These are phyloP conservation scores for Sebastolobus alascanus DNA, from an alignment of 2,797 vertebrate species.

Conservation along the genomic window DNA sequence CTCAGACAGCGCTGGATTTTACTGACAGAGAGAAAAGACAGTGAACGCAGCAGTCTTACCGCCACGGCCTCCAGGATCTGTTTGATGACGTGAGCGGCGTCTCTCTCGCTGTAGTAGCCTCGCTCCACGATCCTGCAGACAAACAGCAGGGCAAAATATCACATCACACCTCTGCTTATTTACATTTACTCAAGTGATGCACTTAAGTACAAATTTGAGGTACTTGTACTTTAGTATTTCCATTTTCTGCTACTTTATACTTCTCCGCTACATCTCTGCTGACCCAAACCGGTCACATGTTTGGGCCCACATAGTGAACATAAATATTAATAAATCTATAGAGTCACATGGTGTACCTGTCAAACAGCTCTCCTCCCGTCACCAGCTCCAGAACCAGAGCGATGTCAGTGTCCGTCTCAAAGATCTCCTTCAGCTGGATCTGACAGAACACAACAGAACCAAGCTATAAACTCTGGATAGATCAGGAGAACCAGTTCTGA, in stretches of 20 bases:
- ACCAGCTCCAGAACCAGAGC: constrained; percentile 91
- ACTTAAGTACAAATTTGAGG: no score
- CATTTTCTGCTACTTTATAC: no score
- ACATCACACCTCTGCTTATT: neutral
- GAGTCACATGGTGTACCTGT: constrained; percentile 74
- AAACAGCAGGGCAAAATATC: neutral
- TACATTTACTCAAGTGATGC: neutral
- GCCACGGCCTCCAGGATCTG: constrained; percentile 92
- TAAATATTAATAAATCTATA: no score
- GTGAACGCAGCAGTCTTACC: constrained; percentile 75
- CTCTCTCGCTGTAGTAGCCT: constrained; percentile 92
- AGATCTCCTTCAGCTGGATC: constrained; percentile 95
- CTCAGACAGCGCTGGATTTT: neutral
- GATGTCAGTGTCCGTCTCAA: constrained; percentile 90
- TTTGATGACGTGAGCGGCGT: constrained; percentile 91
- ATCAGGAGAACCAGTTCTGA: neutral
- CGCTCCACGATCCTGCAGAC: constrained; percentile 90
- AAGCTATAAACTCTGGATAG: neutral
- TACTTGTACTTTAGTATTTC: no score
- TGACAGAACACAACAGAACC: constrained; percentile 46
- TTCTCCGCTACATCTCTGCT: no score
- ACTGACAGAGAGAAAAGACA: constrained; percentile 1
- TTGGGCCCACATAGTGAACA: no score
- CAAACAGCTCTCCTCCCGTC: constrained; percentile 93
- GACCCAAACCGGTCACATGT: no score